Percentiles rank a stretch among this genome's conserved stretches.
Conservation (phyloP, 2,888 invertebrate species). For the Leptinotarsa haldemani region DNA sequence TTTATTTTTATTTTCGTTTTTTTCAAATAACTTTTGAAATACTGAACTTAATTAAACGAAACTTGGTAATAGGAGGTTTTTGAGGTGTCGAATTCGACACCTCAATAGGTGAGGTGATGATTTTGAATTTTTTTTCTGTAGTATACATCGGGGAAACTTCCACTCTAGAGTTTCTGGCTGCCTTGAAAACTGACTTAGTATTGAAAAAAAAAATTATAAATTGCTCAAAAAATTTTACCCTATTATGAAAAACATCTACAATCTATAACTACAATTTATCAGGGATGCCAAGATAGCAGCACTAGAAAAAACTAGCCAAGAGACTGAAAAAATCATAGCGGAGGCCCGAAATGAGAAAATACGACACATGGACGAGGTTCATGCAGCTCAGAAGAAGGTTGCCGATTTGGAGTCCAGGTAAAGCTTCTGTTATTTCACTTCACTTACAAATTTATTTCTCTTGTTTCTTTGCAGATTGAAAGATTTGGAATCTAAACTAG, state of each 20-base stretch:
- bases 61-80: too few relatives aligned
- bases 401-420: conserved; percentile 88
- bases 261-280: background rate
- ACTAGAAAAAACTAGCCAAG: conserved; percentile 83
- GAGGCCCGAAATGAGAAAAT: conserved; percentile 89
- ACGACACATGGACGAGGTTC: conserved; percentile 89
- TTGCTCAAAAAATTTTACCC: too few relatives aligned
- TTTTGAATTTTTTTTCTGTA: too few relatives aligned
- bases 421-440: conserved; percentile 1
- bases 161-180: too few relatives aligned
- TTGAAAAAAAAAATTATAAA: too few relatives aligned
- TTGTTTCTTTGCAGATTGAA: conserved; percentile 72
- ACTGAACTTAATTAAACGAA: too few relatives aligned
- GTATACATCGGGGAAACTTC: too few relatives aligned
- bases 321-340: conserved; percentile 86
- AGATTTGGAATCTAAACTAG: conserved; percentile 87
- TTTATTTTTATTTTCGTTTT: too few relatives aligned
- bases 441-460: background rate
- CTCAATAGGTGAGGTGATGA: too few relatives aligned
- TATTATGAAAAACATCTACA: background rate
- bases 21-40: too few relatives aligned
- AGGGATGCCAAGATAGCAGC: conserved; percentile 89
- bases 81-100: too few relatives aligned
- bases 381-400: conserved; percentile 86
- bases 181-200: too few relatives aligned